These are phyloP conservation scores for roundworm (Caenorhabditis elegans) DNA, from an alignment of 1,140 invertebrate species.

Conservation along the genomic window DNA sequence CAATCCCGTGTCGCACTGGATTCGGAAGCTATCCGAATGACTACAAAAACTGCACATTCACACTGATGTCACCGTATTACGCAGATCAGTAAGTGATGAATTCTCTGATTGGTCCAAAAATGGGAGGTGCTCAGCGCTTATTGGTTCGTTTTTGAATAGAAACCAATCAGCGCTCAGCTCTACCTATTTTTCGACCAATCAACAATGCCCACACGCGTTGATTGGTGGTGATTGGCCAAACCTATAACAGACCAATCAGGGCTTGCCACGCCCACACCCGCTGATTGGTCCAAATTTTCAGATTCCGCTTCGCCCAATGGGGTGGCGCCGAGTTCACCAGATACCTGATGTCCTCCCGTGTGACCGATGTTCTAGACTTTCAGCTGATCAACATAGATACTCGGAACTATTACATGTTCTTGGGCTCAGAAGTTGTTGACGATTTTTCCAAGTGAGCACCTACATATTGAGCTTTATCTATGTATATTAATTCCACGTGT, in stretches of 20 bases:
- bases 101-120: too few relatives aligned
- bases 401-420: background rate
- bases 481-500: background rate
- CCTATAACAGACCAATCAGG: too few relatives aligned
- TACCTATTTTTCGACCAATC: too few relatives aligned
- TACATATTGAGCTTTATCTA: background rate
- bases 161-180: too few relatives aligned
- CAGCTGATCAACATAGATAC: background rate
- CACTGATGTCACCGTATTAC: background rate
- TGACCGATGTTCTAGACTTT: background rate
- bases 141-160: too few relatives aligned
- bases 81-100: background rate
- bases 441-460: background rate
- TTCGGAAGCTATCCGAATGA: background rate
- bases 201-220: too few relatives aligned
- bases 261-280: too few relatives aligned
- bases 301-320: background rate
- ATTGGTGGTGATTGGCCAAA: too few relatives aligned
- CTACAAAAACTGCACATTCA: background rate
- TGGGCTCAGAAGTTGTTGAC: background rate
- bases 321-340: background rate
- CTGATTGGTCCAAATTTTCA: too few relatives aligned
- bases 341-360: background rate
- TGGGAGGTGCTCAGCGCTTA: too few relatives aligned
- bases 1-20: background rate